Evolutionary conservation across 1,140 invertebrate species (phyloP).

Genomic region (Delia radicum): DNA sequence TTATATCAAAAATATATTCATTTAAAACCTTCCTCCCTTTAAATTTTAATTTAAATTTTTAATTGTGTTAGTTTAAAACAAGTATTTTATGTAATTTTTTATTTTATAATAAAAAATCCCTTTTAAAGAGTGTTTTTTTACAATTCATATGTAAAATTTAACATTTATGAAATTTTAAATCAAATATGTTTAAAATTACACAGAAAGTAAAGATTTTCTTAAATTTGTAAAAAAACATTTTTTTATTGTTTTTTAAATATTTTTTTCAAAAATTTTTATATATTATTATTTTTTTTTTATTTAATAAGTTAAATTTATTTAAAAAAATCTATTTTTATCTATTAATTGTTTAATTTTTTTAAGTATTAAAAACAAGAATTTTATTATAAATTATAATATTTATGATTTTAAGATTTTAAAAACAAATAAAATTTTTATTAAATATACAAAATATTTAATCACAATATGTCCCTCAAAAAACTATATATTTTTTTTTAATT

Average conservation of each 20-base stretch:
- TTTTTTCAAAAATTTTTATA: neutral
- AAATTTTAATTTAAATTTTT: neutral
- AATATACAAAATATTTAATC: neutral
- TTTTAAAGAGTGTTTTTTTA: neutral
- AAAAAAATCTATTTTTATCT: neutral
- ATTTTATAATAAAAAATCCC: neutral
- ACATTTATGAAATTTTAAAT: too few relatives aligned
- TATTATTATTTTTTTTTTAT: neutral
- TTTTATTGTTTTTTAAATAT: too few relatives aligned
- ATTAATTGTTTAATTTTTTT: neutral
- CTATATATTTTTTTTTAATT: neutral
- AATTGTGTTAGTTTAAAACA: conserved; percentile 6
- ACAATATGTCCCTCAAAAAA: neutral
- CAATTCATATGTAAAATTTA: neutral
- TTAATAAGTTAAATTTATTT: neutral
- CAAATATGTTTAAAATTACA: too few relatives aligned
- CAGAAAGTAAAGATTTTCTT: too few relatives aligned
- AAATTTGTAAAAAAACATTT: too few relatives aligned
- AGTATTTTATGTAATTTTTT: conserved; percentile 14
- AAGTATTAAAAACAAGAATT: neutral
- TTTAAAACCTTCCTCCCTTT: neutral
- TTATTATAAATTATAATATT: neutral
- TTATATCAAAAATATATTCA: neutral
- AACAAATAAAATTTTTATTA: neutral
- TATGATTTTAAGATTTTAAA: neutral